Base-by-base conservation (phyloP, 1,140 invertebrate species). In the Hyles vespertilio region DNA sequence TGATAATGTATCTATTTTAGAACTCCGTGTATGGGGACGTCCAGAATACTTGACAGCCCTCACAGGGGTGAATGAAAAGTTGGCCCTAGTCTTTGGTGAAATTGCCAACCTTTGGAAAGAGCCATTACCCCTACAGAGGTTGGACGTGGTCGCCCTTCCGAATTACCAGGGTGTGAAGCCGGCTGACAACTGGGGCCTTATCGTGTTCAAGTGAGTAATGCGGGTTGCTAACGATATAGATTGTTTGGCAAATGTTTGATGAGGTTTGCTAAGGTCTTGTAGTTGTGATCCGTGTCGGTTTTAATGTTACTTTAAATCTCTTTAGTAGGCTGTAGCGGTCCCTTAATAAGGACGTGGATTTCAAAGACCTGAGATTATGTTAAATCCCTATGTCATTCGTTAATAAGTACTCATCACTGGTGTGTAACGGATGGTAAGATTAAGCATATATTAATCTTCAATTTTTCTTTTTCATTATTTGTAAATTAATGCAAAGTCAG, bases 81-180 rank as follows among this genome's bases (percentile, higher is more conserved):
- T 84, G 45, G 59, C 53, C 1, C 65, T 59, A 48, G 84, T 82
- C 5, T 84, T 81, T 60, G 64, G 50, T n/a, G 81, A 81, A 63
- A 78, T 85, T 6, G 65, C 79, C 0, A 66, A 68, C 2, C 77
- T 77, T 47, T 89, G 85, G 87, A 67, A 74, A n/a, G 72, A 74
- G 7, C 69, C 84, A 0, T 93, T 96, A 73, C 94, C 95, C 3
- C 76, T 96, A 8, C 85, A 91, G 0, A 93, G 95, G 79, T 81
- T 96, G 53, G 96, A 98, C 83, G 88, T 97, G 9, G 91, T 98
- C 0, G 96, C 95, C 1, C 89, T 98, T 51, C 96, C 97, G 1
- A 94, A 94, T 70, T 96, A 96, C 72, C 91, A 92, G 61, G 91
- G 91, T 0, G 89, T 91, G 0, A 92, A 92, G 68, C 92, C 93